These are phyloP conservation scores for Peromyscus eremicus DNA, from an alignment of 2,797 vertebrate species.

Conservation along the genomic window DNA sequence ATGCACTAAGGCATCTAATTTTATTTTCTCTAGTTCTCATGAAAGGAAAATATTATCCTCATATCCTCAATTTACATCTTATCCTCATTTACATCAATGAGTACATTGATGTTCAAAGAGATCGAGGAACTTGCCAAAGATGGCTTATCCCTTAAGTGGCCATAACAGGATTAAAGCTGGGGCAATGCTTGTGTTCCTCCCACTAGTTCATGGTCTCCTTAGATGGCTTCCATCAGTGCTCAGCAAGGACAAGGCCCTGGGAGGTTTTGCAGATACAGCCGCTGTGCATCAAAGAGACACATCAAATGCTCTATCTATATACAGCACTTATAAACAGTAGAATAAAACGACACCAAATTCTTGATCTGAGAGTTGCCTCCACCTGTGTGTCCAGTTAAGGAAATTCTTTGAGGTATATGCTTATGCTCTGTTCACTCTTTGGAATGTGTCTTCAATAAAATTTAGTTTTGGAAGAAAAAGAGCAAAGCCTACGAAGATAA, in stretches of 20 bases:
- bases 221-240: not conserved
- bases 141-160: not conserved
- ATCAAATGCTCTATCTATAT: not conserved
- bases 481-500: slow-evolving; percentile 41
- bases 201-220: not conserved
- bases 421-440: not conserved
- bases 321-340: not conserved
- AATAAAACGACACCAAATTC: not conserved
- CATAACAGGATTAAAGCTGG: not conserved
- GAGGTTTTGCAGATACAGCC: not conserved
- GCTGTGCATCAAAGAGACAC: slow-evolving; percentile 26
- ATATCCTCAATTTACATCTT: slow-evolving; percentile 53
- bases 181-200: not conserved
- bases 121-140: slow-evolving; percentile 24
- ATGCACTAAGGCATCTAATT: slow-evolving; percentile 13
- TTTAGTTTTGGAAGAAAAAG: slow-evolving; percentile 49
- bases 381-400: not conserved
- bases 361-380: not conserved
- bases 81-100: slow-evolving; percentile 56
- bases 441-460: slow-evolving; percentile 36
- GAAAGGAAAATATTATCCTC: slow-evolving; percentile 37
- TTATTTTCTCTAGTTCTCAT: slow-evolving; percentile 63
- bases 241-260: not conserved
- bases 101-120: slow-evolving; percentile 40
- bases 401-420: slow-evolving; percentile 10